phyloP scores from a whole-genome alignment of 2,888 invertebrate species.

The Pollenia amentaria region DNA sequence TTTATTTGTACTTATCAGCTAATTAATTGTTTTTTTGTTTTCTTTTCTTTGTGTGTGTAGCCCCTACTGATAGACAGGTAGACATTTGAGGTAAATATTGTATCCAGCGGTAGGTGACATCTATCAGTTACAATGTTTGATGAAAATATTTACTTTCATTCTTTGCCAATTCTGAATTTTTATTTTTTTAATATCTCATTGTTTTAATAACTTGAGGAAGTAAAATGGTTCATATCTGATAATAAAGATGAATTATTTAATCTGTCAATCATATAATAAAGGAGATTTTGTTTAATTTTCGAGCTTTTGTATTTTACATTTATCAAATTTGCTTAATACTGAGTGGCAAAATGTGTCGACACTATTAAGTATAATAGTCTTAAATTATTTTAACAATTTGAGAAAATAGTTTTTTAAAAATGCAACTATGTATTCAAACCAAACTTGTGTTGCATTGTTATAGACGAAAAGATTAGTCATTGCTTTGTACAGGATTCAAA shows the following conservation, averaged over 20 bases:
- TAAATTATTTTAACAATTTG: no score
- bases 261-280: not conserved
- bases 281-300: not conserved
- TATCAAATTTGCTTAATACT: not conserved
- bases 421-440: no score
- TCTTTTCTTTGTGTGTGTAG: not conserved
- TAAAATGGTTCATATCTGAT: not conserved
- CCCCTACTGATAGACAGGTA: conserved; percentile 55
- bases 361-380: no score
- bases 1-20: conserved; percentile 54
- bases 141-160: conserved; percentile 18
- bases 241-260: not conserved
- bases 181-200: not conserved
- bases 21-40: conserved; percentile 29
- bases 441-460: no score
- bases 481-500: no score
- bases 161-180: not conserved
- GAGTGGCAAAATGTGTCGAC: no score
- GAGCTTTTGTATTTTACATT: not conserved
- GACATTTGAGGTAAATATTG: conserved; percentile 1
- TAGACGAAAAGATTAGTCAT: no score
- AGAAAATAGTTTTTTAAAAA: no score
- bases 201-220: not conserved
- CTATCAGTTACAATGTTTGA: not conserved
- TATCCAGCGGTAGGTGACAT: not conserved